Evolutionary conservation across 2,797 vertebrate species (phyloP), one percentile per base, ranked within the genome.

Genomic region (Phylloscopus collybita): DNA sequence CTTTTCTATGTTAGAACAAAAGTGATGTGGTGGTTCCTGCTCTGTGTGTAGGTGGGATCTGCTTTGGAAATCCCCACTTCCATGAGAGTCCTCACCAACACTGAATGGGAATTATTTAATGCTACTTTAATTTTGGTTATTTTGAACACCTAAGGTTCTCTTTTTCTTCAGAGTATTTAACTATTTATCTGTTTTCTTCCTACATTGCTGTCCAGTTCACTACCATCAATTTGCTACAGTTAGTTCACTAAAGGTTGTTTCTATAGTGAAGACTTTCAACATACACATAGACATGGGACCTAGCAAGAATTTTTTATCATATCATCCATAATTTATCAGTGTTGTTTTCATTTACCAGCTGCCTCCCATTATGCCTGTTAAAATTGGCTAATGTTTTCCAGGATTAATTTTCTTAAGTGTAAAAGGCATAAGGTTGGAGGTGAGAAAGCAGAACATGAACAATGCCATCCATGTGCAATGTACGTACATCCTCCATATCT

Each of bases 11-110:
- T 62, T 78, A 74, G 38, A 79, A 36, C 13, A 20, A 9, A n/a
- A 87, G 6, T 30, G 32, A 26, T 40, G 18, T 1, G 4, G 10
- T 3, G 1, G 7, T 54, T 93, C 29, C 26, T 78, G 5, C 7
- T 53, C 16, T 56, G 8, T 2, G 1, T 0, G 0, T 45, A 44
- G 45, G 26, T 72, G 23, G 6, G 1, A 2, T 36, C 36, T 53
- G 3, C 27, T 10, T 3, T 3, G 2, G 27, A 9, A 66, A 47
- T 83, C 27, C 17, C 40, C 44, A 54, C 4, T 26, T 54, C 7
- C 0, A 1, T 50, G 9, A 62, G 16, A 22, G 21, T 34, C 25
- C 21, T 80, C 12, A 17, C 5, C 16, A 38, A 4, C 18, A 26
- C 5, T 32, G 10, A 49, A 30, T 29, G 22, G 32, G 25, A 71